phyloP scores from a whole-genome alignment of 1,140 invertebrate species.

The Caenorhabditis elegans region DNA sequence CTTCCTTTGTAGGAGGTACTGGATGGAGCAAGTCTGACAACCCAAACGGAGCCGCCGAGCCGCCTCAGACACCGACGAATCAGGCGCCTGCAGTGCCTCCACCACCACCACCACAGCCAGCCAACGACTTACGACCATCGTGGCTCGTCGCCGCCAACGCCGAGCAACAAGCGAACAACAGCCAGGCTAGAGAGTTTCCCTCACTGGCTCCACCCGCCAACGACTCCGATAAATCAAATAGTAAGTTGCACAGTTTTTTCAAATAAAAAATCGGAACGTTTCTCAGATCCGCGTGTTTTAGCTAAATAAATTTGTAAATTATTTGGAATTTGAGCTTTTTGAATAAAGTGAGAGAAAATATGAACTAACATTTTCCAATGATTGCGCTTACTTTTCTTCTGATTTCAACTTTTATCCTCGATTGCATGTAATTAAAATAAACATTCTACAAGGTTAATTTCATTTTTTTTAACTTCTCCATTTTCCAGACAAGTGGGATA shows the following conservation, averaged over 20 bases:
- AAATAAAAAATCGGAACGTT: neutral
- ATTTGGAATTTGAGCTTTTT: no score
- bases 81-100: constrained; percentile 29
- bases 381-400: no score
- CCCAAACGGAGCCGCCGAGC: neutral
- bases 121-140: constrained; percentile 57
- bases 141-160: constrained; percentile 48
- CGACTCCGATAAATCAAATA: neutral
- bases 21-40: constrained; percentile 62
- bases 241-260: constrained; percentile 26
- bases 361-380: no score
- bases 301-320: no score
- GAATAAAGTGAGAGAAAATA: no score
- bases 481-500: constrained; percentile 3
- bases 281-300: no score
- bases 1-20: constrained; percentile 48
- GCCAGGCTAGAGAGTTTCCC: constrained; percentile 56
- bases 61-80: neutral
- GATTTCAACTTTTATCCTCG: no score
- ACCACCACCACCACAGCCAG: constrained; percentile 40
- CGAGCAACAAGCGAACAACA: constrained; percentile 42
- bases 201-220: constrained; percentile 52
- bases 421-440: no score
- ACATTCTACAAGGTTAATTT: no score
- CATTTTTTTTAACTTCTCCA: no score